Percentiles rank a stretch among this genome's conserved stretches.
phyloP scores from a whole-genome alignment of 2,797 vertebrate genomes.

The Salmo trutta region DNA sequence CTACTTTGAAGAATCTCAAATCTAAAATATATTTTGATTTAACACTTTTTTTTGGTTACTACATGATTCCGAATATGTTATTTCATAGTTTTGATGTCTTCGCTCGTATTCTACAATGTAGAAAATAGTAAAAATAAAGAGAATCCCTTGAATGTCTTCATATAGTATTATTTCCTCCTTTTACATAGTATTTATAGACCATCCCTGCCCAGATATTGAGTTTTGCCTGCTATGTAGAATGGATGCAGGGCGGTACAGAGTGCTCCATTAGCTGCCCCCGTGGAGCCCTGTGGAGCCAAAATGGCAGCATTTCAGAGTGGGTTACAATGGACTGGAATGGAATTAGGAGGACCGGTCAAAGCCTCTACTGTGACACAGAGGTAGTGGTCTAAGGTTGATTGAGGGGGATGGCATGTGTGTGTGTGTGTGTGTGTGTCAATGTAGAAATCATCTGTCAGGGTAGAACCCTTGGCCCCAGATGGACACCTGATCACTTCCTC shows the following conservation, averaged over 20 bases:
- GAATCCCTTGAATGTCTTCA: no score
- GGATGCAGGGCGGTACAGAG: constrained; percentile 47
- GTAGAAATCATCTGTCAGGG: not conserved
- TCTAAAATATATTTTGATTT: no score
- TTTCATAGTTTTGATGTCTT: no score
- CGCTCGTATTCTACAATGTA: no score
- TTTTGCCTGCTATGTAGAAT: constrained; percentile 18
- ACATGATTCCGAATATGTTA: no score
- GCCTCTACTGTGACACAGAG: constrained; percentile 44
- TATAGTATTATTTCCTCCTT: not conserved
- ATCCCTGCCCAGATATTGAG: not conserved
- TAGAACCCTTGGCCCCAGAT: constrained; percentile 6
- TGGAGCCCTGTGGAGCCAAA: constrained; percentile 72
- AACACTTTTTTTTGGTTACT: no score
- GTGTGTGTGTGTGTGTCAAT: not conserved
- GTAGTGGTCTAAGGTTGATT: constrained; percentile 35
- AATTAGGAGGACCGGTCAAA: constrained; percentile 70
- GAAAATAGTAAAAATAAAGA: no score
- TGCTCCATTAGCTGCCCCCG: constrained; percentile 68
- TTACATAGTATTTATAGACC: not conserved
- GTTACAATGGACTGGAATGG: constrained; percentile 59
- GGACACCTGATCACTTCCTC: constrained; percentile 34
- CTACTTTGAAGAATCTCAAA: no score
- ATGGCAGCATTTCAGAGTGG: constrained; percentile 67
- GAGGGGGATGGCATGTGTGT: constrained; percentile 15